Base-by-base conservation (phyloP, 2,888 invertebrate genomes). In the Pachymerium ferrugineum region DNA sequence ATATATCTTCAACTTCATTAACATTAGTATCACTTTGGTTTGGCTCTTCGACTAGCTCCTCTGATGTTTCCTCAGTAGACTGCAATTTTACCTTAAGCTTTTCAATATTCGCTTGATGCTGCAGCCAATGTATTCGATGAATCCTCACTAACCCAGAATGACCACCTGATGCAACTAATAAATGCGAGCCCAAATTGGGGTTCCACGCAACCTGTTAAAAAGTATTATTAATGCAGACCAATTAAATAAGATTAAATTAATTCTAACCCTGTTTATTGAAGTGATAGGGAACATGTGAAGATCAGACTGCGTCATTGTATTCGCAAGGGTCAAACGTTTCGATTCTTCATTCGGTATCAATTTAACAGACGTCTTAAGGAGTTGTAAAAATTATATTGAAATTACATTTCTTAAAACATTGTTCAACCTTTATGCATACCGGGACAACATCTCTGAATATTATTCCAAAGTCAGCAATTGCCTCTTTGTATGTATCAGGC, bases 121-220 rank as follows among this genome's bases (percentile, higher is more conserved):
- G 12, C 22, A 69, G n/a, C 69, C 69, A 69, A n/a, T 69, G 69
- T 29, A 69, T 33, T 31, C 69, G 69, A 69, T 69, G 69, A 31
- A 69, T 69, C 16, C 69, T 30, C 12, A 69, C 30, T 69, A 69
- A 69, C 12, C 69, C 69, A 4, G 69, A 69, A 16, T 69, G 28
- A 3, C 69, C 30, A n/a, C 69, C 69, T 16, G 69, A 69, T 0
- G 69, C 69, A 14, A 69, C 16, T 31, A 69, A 19, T 31, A 69
- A 30, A 19, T 69, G 31, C 10, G 30, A 33, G 10, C 69, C 69
- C 30, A 69, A 30, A 69, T 69, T 69, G 3, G 69, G 69, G 10
- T 69, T 69, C 69, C 69, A 69, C 28, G 69, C 69, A 12, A 69
- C 69, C 69, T 69, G 22, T 69, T 62, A 62, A 22, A 62, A 47